These are phyloP conservation scores for Dendrolimus houi DNA, from an alignment of 2,888 invertebrate genomes.

Conservation along the genomic window DNA sequence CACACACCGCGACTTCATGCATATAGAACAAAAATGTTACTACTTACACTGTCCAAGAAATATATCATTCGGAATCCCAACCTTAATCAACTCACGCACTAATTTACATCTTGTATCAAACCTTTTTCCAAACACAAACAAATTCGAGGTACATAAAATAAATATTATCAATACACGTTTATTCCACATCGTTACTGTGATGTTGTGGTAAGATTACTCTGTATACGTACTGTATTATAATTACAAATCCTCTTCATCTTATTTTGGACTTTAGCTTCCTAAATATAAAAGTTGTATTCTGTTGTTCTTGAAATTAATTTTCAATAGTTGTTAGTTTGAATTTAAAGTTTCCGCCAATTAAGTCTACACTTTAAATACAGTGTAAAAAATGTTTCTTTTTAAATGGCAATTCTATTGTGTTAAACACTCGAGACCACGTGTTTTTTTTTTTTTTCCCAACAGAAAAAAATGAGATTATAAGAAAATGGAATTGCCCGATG, in stretches of 20 bases:
- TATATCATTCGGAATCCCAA: constrained; percentile 41
- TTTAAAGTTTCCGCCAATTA: too few species aligned
- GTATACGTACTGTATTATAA: neutral
- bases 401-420: too few species aligned
- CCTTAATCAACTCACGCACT: constrained; percentile 43
- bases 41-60: constrained; percentile 60
- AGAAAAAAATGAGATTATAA: too few species aligned
- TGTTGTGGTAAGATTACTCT: neutral
- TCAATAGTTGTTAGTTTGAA: too few species aligned
- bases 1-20: neutral
- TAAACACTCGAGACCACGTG: too few species aligned
- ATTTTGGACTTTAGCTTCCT: neutral
- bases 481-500: too few species aligned
- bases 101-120: constrained; percentile 55
- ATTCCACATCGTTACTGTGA: constrained; percentile 27
- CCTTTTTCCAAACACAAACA: constrained; percentile 25
- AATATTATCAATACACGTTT: constrained; percentile 26
- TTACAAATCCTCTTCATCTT: neutral
- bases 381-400: too few species aligned
- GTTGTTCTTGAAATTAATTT: too few species aligned
- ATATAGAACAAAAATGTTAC: neutral
- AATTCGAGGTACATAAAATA: constrained; percentile 18
- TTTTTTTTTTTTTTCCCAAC: too few species aligned
- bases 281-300: neutral
- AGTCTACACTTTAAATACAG: too few species aligned